These are phyloP conservation scores for Cantharis flavilabris DNA, from an alignment of 2,888 invertebrate species.

Conservation along the genomic window DNA sequence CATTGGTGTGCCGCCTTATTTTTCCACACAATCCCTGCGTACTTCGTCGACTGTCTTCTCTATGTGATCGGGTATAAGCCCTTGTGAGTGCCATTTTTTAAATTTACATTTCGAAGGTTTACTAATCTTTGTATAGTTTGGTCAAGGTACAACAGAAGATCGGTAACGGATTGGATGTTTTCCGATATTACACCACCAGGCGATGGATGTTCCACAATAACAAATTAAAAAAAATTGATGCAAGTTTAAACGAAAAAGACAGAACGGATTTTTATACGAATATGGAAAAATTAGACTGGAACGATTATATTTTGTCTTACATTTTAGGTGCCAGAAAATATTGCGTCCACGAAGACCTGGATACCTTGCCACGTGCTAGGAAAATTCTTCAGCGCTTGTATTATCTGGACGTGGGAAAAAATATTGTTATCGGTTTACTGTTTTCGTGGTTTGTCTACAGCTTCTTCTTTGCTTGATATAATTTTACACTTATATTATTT, in stretches of 20 bases:
- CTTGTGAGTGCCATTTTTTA: constrained; percentile 66
- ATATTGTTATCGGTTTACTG: constrained; percentile 41
- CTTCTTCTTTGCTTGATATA: not conserved
- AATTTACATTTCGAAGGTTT: not conserved
- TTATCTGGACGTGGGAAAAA: constrained; percentile 49
- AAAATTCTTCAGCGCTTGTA: constrained; percentile 61
- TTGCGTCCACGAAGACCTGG: constrained; percentile 81
- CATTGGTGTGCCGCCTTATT: constrained; percentile 71
- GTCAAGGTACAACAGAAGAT: constrained; percentile 67
- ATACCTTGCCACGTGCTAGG: constrained; percentile 74
- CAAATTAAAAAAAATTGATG: constrained; percentile 61
- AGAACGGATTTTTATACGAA: constrained; percentile 65
- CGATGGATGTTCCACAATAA: constrained; percentile 78
- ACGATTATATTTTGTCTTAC: constrained; percentile 69
- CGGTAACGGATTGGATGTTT: constrained; percentile 64
- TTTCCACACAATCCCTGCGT: constrained; percentile 78
- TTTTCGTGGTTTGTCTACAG: constrained; percentile 39
- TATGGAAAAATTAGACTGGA: constrained; percentile 62
- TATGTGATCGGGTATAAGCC: constrained; percentile 72
- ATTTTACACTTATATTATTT: not conserved
- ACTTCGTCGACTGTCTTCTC: constrained; percentile 72
- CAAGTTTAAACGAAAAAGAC: constrained; percentile 61
- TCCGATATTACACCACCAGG: constrained; percentile 81
- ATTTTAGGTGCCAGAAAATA: constrained; percentile 83
- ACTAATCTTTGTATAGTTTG: constrained; percentile 58